These are phyloP conservation scores for Arnoldichthys spilopterus DNA, from an alignment of 2,797 vertebrate genomes.

Conservation along the genomic window DNA sequence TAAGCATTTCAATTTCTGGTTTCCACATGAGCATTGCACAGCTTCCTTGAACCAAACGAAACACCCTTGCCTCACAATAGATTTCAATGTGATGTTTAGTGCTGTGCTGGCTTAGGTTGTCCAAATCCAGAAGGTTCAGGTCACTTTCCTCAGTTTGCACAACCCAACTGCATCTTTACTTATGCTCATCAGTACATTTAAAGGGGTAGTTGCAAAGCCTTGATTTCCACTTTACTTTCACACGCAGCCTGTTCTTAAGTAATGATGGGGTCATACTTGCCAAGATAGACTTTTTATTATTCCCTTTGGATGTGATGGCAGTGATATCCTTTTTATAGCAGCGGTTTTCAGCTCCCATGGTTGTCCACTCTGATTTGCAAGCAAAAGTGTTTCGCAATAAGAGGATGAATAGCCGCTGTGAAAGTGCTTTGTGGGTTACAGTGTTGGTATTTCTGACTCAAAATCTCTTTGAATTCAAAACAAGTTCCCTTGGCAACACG, in stretches of 20 bases:
- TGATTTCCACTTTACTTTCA: background rate
- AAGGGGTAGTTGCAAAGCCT: background rate
- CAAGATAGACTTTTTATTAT: constrained; percentile 16
- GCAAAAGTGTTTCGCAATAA: constrained; percentile 49
- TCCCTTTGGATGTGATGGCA: constrained; percentile 19
- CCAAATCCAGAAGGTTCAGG: background rate
- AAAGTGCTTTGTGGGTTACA: constrained; percentile 54
- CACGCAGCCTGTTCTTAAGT: background rate
- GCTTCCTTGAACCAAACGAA: constrained; percentile 7
- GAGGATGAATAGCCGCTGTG: constrained; percentile 47
- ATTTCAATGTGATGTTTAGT: constrained; percentile 6
- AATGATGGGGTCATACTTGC: constrained; percentile 12
- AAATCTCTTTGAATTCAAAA: constrained; percentile 62
- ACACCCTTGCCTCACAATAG: background rate
- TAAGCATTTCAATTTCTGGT: constrained; percentile 46
- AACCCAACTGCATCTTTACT: background rate
- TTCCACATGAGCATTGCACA: constrained; percentile 37
- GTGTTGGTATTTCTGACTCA: constrained; percentile 54
- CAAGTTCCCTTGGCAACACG: constrained; percentile 65
- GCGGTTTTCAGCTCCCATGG: constrained; percentile 26
- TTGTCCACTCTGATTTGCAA: constrained; percentile 48
- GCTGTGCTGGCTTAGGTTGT: background rate
- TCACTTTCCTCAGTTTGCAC: background rate
- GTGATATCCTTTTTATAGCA: constrained; percentile 25
- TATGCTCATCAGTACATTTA: background rate